Conservation (phyloP, 2,113 vertebrate genomes). For the Camelus bactrianus region DNA sequence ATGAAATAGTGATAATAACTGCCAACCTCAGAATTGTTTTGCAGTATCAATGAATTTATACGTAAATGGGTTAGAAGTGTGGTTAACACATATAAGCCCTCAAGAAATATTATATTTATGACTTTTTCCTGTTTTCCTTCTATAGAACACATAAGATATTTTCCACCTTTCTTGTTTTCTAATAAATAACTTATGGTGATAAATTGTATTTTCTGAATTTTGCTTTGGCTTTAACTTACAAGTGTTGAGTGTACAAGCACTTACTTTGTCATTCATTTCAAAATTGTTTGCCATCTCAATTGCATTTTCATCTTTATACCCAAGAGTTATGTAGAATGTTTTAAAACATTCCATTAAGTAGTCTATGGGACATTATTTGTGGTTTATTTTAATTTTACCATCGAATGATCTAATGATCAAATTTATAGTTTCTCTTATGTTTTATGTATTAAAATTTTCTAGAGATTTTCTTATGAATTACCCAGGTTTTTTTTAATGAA, state of each 20-base stretch:
- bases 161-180: slow-evolving; percentile 10
- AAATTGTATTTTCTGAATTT: background rate
- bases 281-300: background rate
- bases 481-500: background rate
- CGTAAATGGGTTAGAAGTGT: background rate
- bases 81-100: background rate
- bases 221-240: background rate
- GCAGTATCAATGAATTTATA: background rate
- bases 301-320: background rate
- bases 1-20: background rate
- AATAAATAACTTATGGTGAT: background rate
- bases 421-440: background rate
- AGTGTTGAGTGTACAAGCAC: background rate
- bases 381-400: slow-evolving; percentile 5
- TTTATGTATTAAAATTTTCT: background rate
- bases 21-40: background rate
- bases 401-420: background rate
- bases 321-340: background rate
- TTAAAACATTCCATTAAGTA: background rate
- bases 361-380: background rate
- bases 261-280: background rate
- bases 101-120: background rate
- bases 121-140: background rate
- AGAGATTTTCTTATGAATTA: background rate
- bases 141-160: background rate